Evolutionary conservation across 2,113 vertebrate species (phyloP), one percentile per base, ranked within the genome.

Genomic region (Salvator merianae): DNA sequence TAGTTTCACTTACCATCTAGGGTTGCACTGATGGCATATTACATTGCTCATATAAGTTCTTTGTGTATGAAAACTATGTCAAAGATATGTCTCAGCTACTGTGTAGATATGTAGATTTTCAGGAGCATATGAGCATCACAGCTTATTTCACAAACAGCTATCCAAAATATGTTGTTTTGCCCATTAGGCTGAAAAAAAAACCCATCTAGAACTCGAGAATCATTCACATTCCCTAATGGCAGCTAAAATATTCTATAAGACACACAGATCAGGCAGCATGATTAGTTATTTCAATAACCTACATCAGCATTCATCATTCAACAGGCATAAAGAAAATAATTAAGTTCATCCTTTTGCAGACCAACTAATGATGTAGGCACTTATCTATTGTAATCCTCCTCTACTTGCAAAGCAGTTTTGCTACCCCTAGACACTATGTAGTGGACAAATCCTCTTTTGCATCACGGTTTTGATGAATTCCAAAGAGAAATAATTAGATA

Each of bases 201-300:
- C 65, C 72, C 40, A 38, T 69, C 55, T 71, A 26, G 18, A 75
- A 16, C 22, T 53, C 30, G 74, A 55, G 3, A 75, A 3, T 66
- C 1, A 13, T 34, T 81, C 5, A 7, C 1, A 24, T 0, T 1
- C 1, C 74, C 28, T 36, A 72, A n/a, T 65, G 34, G 53, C 79
- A 83, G 14, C 26, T 4, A 30, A 32, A 78, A 62, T 65, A 91
- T 26, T 71, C 4, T 32, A 10, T 62, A 55, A 81, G 63, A 26
- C 70, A 38, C 20, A 62, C 4, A 81, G 32, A 70, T n/a, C n/a
- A 24, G 12, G 65, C 81, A 75, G 14, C 26, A 36, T 36, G 62
- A 82, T 88, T 20, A 82, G 74, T 65, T 28, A 75, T 82, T 71
- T 86, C 72, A 87, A 80, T 63, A 91, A 77, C 87, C 43, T 22